Evolutionary conservation across 2,888 invertebrate genomes (phyloP), one percentile per base, ranked within the genome.

Genomic region (Cataglyphis albicans): DNA sequence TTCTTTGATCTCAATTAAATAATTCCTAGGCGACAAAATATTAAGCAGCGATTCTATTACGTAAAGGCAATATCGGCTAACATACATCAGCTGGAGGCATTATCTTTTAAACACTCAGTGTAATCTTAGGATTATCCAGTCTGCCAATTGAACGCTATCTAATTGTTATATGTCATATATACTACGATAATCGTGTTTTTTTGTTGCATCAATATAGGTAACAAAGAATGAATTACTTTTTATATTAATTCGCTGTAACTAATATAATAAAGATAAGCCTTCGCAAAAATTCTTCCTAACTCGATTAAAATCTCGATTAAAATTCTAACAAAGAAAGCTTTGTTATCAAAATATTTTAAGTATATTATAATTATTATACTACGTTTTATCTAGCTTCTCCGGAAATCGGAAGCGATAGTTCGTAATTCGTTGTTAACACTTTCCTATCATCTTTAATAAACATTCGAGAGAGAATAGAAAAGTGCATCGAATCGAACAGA

Each of bases 121-220:
- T 86, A 81, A 90, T 91, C 89, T 86, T 38, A 21, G 87, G 91
- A 91, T 91, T 90, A 91, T 91, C 91, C 87, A 87, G 81, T 84
- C 84, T 89, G 86, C 87, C 86, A 87, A 86, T 80, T 44, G 61
- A 82, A 73, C 86, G 84, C 84, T 87, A 88, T 91, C 80, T 64
- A 63, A 76, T 83, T 52, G 86, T 90, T 88, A 88, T 82, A 65
- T n/a, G 7, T 48, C 48, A 82, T 67, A 21, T 59, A 18, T 6
- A 29, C 78, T 76, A 75, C 55, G 80, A 74, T 67, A 52, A 83
- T 82, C 74, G 65, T 25, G 72, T 83, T 80, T 83, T 85, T 70
- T 73, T 38, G 73, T 21, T 75, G 68, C 85, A 83, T 84, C 78
- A 80, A 68, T 75, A 80, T 59, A 61, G 64, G 68, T 88, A 80